Percentiles rank a stretch among this genome's conserved stretches.
Evolutionary conservation across 2,797 vertebrate species (phyloP).

Genomic region (Tenualosa ilisha): DNA sequence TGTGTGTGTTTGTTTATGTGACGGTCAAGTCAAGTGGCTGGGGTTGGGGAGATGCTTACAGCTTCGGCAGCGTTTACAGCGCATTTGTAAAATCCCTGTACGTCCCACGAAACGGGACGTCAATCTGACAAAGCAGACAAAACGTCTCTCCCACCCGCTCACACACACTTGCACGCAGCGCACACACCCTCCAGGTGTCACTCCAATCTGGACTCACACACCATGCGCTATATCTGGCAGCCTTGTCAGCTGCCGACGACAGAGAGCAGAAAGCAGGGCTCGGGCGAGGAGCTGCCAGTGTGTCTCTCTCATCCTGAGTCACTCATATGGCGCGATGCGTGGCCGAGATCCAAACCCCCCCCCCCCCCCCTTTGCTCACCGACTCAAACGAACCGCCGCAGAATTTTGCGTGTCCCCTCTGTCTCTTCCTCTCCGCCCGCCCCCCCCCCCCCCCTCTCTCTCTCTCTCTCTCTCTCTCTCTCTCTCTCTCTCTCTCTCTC

Average conservation of each 20-base stretch:
- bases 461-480: too few relatives aligned
- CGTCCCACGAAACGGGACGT: background rate
- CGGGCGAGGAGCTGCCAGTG: background rate
- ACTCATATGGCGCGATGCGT: background rate
- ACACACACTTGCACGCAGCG: background rate
- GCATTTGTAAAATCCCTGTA: background rate
- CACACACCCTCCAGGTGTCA: background rate
- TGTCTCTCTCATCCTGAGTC: background rate
- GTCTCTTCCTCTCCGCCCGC: too few relatives aligned
- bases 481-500: too few relatives aligned
- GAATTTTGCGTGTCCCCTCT: background rate
- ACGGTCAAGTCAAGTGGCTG: background rate
- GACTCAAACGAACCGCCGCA: background rate
- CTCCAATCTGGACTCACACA: conserved; percentile 7
- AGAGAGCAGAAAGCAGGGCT: background rate
- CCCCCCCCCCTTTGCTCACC: background rate
- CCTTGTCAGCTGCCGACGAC: conserved; percentile 8
- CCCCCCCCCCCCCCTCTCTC: too few relatives aligned
- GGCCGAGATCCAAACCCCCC: background rate
- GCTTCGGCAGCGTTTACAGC: background rate
- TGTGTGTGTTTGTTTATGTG: background rate
- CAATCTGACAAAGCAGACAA: conserved; percentile 4
- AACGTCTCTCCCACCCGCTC: background rate
- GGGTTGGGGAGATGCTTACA: background rate
- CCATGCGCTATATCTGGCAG: background rate